Evolutionary conservation across 2,113 vertebrate genomes (phyloP), one percentile per base, ranked within the genome.

Genomic region (Rafetus swinhoei): DNA sequence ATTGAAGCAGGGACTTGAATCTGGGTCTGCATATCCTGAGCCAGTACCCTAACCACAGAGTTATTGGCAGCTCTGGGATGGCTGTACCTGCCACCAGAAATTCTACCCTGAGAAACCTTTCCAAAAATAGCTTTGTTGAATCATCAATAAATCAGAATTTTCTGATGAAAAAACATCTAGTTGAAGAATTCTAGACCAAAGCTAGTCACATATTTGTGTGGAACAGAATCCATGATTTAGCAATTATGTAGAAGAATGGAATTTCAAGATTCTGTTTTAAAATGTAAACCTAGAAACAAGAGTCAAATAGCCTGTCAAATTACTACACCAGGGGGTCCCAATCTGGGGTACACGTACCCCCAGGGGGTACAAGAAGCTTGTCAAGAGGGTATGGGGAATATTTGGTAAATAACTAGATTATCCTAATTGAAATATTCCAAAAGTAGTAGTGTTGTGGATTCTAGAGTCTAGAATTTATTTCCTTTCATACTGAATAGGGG

Each of bases 301-400:
- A 93, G 39, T 87, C 93, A 97, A 97, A 89, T 92, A 94, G 88
- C 24, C 29, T 24, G 69, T 93, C 92, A 87, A 57, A 27, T 9
- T 88, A 84, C 50, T 91, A 93, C 89, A 95, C 90, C 39, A 45
- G 39, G 39, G 5, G 39, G 3, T 45, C 39, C 39, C 39, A 45
- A 45, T 5, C 39, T 4, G 39, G 39, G 39, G 39, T 45, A 45
- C 5, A 5, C 3, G 39, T 45, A 45, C 39, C 39, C 39, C 39
- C 39, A 45, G 39, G 5, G 39, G 5, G 39, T 45, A 45, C 39
- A 5, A 45, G 39, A 45, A 45, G 39, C 39, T 45, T 45, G 39
- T 45, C 39, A 45, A 45, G 39, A 5, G 4, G 39, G 39, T 45
- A 45, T 5, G 39, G 39, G 39, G 39, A 45, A 45, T 45, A 45